A percentile compares a stretch with the other conserved stretches of the same genome.
Conservation (phyloP, 2,888 invertebrate species). For the Yponomeuta malinellus region DNA sequence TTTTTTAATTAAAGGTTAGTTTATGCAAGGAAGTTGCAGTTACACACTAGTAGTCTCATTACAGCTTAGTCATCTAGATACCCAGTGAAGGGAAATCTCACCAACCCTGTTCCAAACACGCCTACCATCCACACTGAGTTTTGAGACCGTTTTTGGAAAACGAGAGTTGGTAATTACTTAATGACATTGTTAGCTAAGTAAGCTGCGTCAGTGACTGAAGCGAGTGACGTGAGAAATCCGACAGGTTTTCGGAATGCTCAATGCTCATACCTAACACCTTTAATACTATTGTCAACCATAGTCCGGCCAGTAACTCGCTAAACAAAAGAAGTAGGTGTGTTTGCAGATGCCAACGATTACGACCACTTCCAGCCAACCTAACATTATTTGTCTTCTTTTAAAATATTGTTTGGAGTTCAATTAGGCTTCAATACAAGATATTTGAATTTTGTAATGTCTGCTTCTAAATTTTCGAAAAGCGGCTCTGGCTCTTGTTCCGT, state of each 20-base stretch:
- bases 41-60: neutral
- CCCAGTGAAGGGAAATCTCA: neutral
- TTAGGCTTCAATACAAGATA: too few relatives aligned
- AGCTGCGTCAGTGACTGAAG: too few relatives aligned
- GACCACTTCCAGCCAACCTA: neutral
- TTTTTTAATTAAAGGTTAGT: too few relatives aligned
- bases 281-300: neutral
- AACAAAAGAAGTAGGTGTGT: neutral
- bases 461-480: too few relatives aligned
- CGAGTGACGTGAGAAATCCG: neutral
- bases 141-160: neutral
- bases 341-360: neutral
- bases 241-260: neutral
- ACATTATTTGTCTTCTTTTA: neutral
- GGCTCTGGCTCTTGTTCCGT: neutral
- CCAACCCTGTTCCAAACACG: neutral
- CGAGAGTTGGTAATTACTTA: neutral
- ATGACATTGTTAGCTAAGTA: neutral
- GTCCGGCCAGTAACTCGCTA: neutral
- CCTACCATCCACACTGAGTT: neutral
- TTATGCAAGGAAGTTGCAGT: too few relatives aligned
- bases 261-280: neutral
- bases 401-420: too few relatives aligned
- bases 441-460: too few relatives aligned
- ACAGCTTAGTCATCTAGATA: neutral